Conservation (phyloP, 23 tunicate species). For the Halocynthia roretzi region DNA sequence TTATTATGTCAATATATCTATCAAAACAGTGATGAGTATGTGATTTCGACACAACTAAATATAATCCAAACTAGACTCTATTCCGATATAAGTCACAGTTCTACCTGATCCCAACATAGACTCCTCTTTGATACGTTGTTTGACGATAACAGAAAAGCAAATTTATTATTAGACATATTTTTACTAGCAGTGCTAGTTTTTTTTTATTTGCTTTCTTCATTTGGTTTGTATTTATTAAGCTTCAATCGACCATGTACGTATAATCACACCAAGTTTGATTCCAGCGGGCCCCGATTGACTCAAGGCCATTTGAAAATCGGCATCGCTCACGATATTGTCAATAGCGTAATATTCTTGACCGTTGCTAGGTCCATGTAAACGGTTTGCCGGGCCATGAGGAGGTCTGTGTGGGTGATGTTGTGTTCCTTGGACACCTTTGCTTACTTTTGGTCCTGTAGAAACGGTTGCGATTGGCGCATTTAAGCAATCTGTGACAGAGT, state of each 20-base stretch:
- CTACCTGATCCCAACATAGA: not conserved
- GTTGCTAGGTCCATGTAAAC: slow-evolving; percentile 82
- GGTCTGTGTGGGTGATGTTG: slow-evolving; percentile 52
- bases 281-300: slow-evolving; percentile 77
- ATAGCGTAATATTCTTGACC: slow-evolving; percentile 98
- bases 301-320: slow-evolving; percentile 91
- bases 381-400: slow-evolving; percentile 85
- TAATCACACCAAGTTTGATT: slow-evolving; percentile 88
- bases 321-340: slow-evolving; percentile 96
- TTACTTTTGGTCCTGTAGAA: slow-evolving; percentile 1
- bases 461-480: not conserved
- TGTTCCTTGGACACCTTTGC: slow-evolving; percentile 6
- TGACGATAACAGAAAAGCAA: not conserved
- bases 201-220: too few species aligned
- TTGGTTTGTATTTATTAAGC: not conserved
- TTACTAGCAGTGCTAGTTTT: not conserved
- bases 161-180: not conserved
- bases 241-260: slow-evolving; percentile 68
- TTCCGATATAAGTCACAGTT: too few species aligned
- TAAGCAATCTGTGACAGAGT: slow-evolving; percentile 12
- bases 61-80: too few species aligned
- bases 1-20: too few species aligned
- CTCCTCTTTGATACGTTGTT: not conserved
- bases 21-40: too few species aligned
- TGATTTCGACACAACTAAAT: too few species aligned